phyloP scores from a whole-genome alignment of 2,888 invertebrate species.

The Sussaba pulchella region DNA sequence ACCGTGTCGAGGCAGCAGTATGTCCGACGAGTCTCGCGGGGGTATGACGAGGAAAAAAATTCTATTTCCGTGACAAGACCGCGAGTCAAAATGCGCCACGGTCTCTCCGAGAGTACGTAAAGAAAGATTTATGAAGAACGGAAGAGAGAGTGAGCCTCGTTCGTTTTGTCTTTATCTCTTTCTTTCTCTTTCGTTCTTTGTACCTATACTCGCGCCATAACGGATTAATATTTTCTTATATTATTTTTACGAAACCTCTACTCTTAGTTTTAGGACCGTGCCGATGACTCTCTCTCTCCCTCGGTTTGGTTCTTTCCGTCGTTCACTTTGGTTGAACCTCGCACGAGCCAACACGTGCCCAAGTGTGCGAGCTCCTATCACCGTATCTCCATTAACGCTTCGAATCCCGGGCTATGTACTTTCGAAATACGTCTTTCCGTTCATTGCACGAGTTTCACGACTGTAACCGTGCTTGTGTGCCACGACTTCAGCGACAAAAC shows the following conservation, averaged over 20 bases:
- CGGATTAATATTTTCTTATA: constrained; percentile 47
- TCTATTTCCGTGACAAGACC: constrained; percentile 68
- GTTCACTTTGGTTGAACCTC: constrained; percentile 14
- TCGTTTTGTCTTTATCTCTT: constrained; percentile 61
- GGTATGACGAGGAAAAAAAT: constrained; percentile 60
- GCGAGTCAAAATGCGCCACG: constrained; percentile 57
- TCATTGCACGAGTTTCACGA: constrained; percentile 56
- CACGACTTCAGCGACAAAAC: constrained; percentile 46
- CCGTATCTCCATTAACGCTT: constrained; percentile 68
- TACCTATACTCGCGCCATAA: constrained; percentile 24
- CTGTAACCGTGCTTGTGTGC: constrained; percentile 34
- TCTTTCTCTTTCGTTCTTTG: constrained; percentile 9
- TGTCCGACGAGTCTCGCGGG: constrained; percentile 55
- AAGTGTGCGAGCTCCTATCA: constrained; percentile 56
- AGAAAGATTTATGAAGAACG: constrained; percentile 76
- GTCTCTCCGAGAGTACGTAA: constrained; percentile 66
- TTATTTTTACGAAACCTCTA: constrained; percentile 39
- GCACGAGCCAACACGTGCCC: constrained; percentile 56
- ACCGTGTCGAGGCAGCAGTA: constrained; percentile 20
- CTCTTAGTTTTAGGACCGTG: too few relatives aligned
- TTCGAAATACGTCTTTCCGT: constrained; percentile 66
- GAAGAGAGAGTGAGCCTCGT: constrained; percentile 67
- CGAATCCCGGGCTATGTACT: constrained; percentile 53
- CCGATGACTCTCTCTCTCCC: constrained; percentile 8
- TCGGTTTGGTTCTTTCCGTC: constrained; percentile 1